phyloP scores from a whole-genome alignment of 2,113 vertebrate genomes.

The Peromyscus maniculatus region DNA sequence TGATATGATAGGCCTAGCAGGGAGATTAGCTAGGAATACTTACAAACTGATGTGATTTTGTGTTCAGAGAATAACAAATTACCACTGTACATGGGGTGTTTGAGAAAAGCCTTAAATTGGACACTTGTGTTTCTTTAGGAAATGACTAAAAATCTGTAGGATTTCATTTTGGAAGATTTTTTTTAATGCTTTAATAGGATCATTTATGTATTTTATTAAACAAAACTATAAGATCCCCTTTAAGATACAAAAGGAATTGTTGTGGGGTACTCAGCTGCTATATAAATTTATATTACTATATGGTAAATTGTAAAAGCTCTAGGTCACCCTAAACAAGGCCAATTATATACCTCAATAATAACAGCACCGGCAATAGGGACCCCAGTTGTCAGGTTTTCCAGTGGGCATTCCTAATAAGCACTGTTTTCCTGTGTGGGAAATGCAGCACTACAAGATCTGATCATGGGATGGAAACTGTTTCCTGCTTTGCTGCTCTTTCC shows the following conservation, averaged over 20 bases:
- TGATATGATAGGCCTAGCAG: background rate
- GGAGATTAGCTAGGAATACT: background rate
- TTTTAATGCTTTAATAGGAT: background rate
- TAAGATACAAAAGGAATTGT: constrained; percentile 42
- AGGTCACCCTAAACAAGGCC: background rate
- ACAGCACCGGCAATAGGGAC: background rate
- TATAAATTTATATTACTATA: constrained; percentile 33
- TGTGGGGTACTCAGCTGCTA: background rate
- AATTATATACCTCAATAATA: background rate
- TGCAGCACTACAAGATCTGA: too few relatives aligned
- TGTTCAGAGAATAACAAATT: background rate
- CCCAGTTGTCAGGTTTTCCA: background rate
- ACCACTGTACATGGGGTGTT: background rate
- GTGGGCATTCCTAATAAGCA: background rate
- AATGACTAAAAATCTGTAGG: background rate
- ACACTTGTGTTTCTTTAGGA: constrained; percentile 41
- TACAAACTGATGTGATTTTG: constrained; percentile 17
- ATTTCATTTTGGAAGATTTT: constrained; percentile 37
- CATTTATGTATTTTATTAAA: constrained; percentile 43
- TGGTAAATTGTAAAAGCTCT: background rate
- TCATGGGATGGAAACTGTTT: background rate
- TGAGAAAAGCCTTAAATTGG: background rate
- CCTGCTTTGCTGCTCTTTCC: background rate
- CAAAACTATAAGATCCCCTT: constrained; percentile 37
- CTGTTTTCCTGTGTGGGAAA: background rate